Percentiles rank a stretch among this genome's conserved stretches.
These are phyloP conservation scores for Syngnathus floridae DNA, from an alignment of 2,113 vertebrate genomes.

Conservation along the genomic window DNA sequence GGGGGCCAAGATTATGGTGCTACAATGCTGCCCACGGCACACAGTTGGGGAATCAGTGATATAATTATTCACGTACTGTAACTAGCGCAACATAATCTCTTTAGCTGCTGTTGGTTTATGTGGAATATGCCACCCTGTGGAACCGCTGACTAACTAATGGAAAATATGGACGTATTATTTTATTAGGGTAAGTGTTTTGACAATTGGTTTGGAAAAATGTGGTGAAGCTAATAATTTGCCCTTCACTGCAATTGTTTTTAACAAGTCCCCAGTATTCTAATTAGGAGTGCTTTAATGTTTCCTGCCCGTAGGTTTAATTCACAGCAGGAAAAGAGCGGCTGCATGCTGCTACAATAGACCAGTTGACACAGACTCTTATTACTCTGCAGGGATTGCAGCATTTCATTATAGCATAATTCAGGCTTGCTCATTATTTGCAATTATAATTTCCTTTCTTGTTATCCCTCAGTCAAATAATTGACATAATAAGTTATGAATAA, in stretches of 20 bases:
- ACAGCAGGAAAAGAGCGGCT: slow-evolving; percentile 49
- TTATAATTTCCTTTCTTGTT: slow-evolving; percentile 54
- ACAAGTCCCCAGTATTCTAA: slow-evolving; percentile 57
- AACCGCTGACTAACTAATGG: not conserved
- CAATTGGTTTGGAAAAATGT: slow-evolving; percentile 49
- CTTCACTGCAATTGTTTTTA: slow-evolving; percentile 60
- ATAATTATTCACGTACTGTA: slow-evolving; percentile 2
- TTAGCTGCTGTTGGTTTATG: slow-evolving; percentile 10
- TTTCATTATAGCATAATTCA: slow-evolving; percentile 57
- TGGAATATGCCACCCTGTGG: not conserved
- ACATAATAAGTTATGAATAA: slow-evolving; percentile 51
- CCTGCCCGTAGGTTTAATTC: slow-evolving; percentile 45
- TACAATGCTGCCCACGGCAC: not conserved
- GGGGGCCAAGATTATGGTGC: no score
- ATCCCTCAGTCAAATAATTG: slow-evolving; percentile 47
- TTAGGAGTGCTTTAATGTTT: slow-evolving; percentile 51
- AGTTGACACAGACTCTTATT: slow-evolving; percentile 45
- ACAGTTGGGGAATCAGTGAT: slow-evolving; percentile 1
- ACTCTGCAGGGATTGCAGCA: slow-evolving; percentile 48
- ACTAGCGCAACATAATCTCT: slow-evolving; percentile 13
- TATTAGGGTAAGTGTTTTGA: slow-evolving; percentile 15
- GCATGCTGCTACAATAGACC: slow-evolving; percentile 46
- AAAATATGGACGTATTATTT: slow-evolving; percentile 3
- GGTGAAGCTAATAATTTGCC: slow-evolving; percentile 57
- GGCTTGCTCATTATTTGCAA: slow-evolving; percentile 47